Base-by-base conservation (phyloP, 1,140 invertebrate species). In the Caenorhabditis brenneri region DNA sequence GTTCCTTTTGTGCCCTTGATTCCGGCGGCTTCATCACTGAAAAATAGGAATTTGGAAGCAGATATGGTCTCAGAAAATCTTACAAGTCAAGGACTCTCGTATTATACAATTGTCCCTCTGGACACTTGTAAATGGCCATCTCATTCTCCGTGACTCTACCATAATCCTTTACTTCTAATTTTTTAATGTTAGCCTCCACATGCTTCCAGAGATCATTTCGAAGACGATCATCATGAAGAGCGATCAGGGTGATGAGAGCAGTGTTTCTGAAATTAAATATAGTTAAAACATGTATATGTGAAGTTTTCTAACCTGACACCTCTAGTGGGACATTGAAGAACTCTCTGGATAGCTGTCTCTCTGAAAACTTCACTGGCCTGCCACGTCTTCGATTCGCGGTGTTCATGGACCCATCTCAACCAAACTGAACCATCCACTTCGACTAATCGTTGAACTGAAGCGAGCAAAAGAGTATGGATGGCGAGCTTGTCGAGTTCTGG, bases 71-170 rank as follows among this genome's bases (percentile, higher is more conserved):
- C n/a, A n/a, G n/a, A n/a, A 80, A 36, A n/a, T 82, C 92, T 91
- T 88, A 95, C 94, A 94, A 94, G 9, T 96, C 95, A 79, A 98
- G 92, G 1, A 97, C 93, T 89, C 94, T 94, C 91, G 95, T 96
- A 91, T 99, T 96, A 90, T 95, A 98, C 0, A 99, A 92, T 88
- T 95, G 94, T 31, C 95, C 96, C 84, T 96, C 95, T 1, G 95
- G 95, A 29, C 94, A 96, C 48, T 94, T 92, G 92, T 94, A 98
- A 15, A 95, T 96, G 87, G 95, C 94, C 91, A 96, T 97, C 88
- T 98, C 96, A 84, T 95, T 94, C 36, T 90, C 88, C 5, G 87
- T 81, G 12, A 90, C 60, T 39, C 86, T 65, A 39, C 51, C 31
- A 33, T 85, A 87, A 46, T 82, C 65, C n/a, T 84, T 36, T 1